These are phyloP conservation scores for Phycodurus eques DNA, from an alignment of 2,113 vertebrate species.

Conservation along the genomic window DNA sequence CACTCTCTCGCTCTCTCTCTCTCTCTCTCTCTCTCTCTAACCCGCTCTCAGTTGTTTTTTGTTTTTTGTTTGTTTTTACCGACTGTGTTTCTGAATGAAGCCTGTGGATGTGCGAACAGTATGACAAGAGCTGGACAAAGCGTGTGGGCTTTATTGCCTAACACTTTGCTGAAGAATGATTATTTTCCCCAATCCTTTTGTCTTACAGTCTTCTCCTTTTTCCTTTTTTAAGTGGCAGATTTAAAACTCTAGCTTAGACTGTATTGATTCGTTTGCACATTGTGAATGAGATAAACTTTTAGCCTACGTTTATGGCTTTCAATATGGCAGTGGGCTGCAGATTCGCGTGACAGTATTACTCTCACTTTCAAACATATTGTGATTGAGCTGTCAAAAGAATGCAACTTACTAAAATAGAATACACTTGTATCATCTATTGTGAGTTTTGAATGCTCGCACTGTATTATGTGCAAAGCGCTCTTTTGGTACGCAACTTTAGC, in stretches of 20 bases:
- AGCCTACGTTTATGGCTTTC: neutral
- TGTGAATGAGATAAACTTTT: slow-evolving; percentile 17
- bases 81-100: slow-evolving; percentile 26
- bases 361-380: neutral
- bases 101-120: slow-evolving; percentile 59
- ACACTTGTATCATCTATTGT: neutral
- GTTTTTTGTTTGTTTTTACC: slow-evolving; percentile 9
- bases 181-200: slow-evolving; percentile 43
- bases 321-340: neutral
- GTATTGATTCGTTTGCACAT: slow-evolving; percentile 46
- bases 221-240: slow-evolving; percentile 50
- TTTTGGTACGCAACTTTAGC: slow-evolving; percentile 4
- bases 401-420: neutral
- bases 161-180: slow-evolving; percentile 68
- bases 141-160: slow-evolving; percentile 62
- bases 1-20: slow-evolving; percentile 1
- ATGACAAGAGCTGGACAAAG: slow-evolving; percentile 47
- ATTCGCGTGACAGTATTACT: neutral
- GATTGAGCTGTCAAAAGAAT: neutral
- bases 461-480: slow-evolving; percentile 7
- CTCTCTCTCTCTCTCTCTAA: slow-evolving; percentile 1
- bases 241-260: slow-evolving; percentile 50
- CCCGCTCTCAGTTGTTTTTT: neutral
- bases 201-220: slow-evolving; percentile 41
- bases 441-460: neutral